Conservation (phyloP, 1,140 invertebrate species). For the Globodera rostochiensis region DNA sequence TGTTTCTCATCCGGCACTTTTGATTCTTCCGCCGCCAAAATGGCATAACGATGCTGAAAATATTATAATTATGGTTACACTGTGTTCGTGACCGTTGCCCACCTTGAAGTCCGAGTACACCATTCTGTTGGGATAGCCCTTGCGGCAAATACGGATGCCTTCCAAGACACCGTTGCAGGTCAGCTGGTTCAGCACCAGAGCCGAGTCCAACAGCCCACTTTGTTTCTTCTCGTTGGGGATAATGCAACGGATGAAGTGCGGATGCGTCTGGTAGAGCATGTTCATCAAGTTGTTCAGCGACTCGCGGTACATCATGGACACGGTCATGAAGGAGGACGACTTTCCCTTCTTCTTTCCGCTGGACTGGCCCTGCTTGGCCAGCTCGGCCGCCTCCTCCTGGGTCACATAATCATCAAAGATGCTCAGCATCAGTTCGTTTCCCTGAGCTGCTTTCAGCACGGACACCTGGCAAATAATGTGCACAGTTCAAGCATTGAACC, state of each 20-base stretch:
- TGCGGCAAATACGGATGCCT: slow-evolving; percentile 99
- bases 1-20: slow-evolving; percentile 59
- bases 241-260: slow-evolving; percentile 99
- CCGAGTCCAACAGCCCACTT: slow-evolving; percentile 80
- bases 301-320: slow-evolving; percentile 66
- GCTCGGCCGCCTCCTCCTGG: slow-evolving; percentile 62
- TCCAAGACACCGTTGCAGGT: slow-evolving; percentile 99
- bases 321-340: slow-evolving; percentile 66
- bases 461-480: slow-evolving; percentile 67
- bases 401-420: slow-evolving; percentile 63
- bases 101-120: slow-evolving; percentile 77
- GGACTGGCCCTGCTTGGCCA: slow-evolving; percentile 55
- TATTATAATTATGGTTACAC: slow-evolving; percentile 71
- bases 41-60: slow-evolving; percentile 75
- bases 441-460: slow-evolving; percentile 73
- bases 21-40: slow-evolving; percentile 62
- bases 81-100: background rate
- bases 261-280: slow-evolving; percentile 75
- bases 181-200: slow-evolving; percentile 97
- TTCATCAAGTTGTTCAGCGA: slow-evolving; percentile 65
- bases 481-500: background rate
- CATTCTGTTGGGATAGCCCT: slow-evolving; percentile 91
- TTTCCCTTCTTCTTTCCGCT: slow-evolving; percentile 64
- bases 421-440: slow-evolving; percentile 57
- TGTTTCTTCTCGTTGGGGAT: slow-evolving; percentile 99